Evolutionary conservation across 2,888 invertebrate species (phyloP), one percentile per base, ranked within the genome.

Genomic region (Cerceris ruficornis): DNA sequence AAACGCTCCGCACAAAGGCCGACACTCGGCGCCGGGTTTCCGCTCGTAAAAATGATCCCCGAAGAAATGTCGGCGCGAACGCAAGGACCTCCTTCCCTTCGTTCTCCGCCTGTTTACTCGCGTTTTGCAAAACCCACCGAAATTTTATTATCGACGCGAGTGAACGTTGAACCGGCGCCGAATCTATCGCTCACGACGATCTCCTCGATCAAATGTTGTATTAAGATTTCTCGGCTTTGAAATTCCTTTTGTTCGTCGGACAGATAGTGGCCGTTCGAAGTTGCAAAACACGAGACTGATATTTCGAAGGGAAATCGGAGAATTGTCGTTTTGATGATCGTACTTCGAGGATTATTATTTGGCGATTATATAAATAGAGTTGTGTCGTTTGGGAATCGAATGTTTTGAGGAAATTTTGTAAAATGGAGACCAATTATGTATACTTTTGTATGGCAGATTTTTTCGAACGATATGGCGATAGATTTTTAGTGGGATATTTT

Each of bases 171-270:
- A 71, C 79, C 61, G 83, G 62, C 81, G 66, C 68, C 77, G 65
- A 66, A 57, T 77, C 66, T 75, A 75, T 77, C 75, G 61, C 50
- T 66, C 59, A n/a, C 50, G 60, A 46, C 71, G 54, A 8, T 28
- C 14, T 64, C 75, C 74, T 77, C 82, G 75, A 84, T 68, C 80
- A 86, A 85, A 85, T 84, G 86, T 85, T 86, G 65, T 73, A 57
- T 17, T 69, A 74, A 85, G 69, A 70, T 69, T 54, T 55, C 50
- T 41, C 50, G 42, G 42, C 17, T 58, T 7, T 55, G 55, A 11
- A 7, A 52, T 7, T 11, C 8, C 14, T n/a, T 52, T n/a, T 52
- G 2, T 11, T 46, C 11, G 11, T 1, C 52, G 7, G 14, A 14
- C 8, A 52, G 52, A 52, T 52, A 52, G 14, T 13, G 1, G 46